Conservation (phyloP, 2,888 invertebrate genomes). For the Torymus texanus region DNA sequence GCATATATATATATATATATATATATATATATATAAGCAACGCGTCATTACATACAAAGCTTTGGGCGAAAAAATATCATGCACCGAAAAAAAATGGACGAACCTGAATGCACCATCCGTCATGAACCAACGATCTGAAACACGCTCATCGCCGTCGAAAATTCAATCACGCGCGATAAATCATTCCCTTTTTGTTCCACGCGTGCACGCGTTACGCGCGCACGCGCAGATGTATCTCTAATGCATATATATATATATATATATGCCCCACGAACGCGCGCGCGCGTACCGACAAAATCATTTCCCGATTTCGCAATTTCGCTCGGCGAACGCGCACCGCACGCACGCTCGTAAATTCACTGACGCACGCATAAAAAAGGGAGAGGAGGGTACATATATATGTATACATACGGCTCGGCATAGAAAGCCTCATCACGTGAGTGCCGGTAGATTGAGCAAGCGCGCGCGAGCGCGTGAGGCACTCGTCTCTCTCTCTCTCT, state of each 20-base stretch:
- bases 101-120: not conserved
- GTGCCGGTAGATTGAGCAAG: not conserved
- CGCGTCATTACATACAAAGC: too few species aligned
- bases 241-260: not conserved
- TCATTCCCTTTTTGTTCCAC: slow-evolving; percentile 3
- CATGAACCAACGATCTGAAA: not conserved
- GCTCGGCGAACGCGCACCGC: not conserved
- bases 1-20: too few species aligned
- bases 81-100: not conserved
- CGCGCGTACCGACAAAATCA: not conserved
- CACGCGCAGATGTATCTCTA: not conserved
- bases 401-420: not conserved
- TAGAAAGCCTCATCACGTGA: slow-evolving; percentile 19
- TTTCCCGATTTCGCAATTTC: slow-evolving; percentile 35
- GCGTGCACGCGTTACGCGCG: not conserved
- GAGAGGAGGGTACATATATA: not conserved
- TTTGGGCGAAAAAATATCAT: not conserved
- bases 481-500: too few species aligned
- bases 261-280: too few species aligned
- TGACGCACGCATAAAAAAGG: not conserved
- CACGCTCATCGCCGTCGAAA: slow-evolving; percentile 2
- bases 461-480: too few species aligned
- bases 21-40: too few species aligned
- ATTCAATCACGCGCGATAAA: slow-evolving; percentile 20
- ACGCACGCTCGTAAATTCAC: slow-evolving; percentile 10